Evolutionary conservation across 2,113 vertebrate species (phyloP).

Genomic region (Centrocercus urophasianus): DNA sequence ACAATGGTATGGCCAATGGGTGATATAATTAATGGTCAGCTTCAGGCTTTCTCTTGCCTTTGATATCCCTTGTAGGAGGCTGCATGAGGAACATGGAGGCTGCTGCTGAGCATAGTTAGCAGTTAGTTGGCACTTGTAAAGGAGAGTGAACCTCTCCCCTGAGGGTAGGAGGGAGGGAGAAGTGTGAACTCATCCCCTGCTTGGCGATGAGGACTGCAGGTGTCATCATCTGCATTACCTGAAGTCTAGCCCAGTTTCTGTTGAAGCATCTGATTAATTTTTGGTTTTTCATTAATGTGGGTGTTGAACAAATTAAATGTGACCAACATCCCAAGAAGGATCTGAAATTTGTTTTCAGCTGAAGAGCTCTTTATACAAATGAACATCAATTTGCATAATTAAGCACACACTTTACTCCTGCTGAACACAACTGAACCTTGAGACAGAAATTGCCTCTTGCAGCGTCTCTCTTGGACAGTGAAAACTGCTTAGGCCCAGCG

Average conservation of each 20-base stretch:
- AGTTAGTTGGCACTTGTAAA: background rate
- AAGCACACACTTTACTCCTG: accelerated
- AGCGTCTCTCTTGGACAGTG: background rate
- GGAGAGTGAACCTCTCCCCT: background rate
- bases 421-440: background rate
- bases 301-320: conserved; percentile 38
- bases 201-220: background rate
- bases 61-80: background rate
- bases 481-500: background rate
- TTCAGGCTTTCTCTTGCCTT: background rate
- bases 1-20: background rate
- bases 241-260: conserved; percentile 14
- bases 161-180: background rate
- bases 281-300: background rate
- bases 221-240: background rate
- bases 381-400: conserved; percentile 5
- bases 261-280: conserved; percentile 32
- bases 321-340: background rate
- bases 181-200: background rate
- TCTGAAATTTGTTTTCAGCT: conserved; percentile 11
- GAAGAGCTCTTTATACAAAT: background rate
- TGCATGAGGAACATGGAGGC: background rate
- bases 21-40: background rate
- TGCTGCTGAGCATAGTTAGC: background rate
- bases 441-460: background rate